Evolutionary conservation across 2,888 invertebrate genomes (phyloP).

Genomic region (Oxycera nigricornis): DNA sequence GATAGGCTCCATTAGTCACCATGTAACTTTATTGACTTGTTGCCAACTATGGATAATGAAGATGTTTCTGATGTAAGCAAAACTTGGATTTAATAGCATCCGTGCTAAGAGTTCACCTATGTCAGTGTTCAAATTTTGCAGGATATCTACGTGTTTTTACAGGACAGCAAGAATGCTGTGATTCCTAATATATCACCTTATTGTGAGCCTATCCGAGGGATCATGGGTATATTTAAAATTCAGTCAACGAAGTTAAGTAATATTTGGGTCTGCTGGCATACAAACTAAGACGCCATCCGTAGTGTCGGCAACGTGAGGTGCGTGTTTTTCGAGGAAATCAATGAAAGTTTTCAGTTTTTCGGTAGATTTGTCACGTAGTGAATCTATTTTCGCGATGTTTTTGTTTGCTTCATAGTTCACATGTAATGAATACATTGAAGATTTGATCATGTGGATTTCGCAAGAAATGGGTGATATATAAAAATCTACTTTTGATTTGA

Average conservation of each 20-base stretch:
- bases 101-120: too few species aligned
- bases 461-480: too few species aligned
- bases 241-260: background rate
- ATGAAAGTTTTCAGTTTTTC: background rate
- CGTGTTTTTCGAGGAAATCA: background rate
- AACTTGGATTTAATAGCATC: background rate
- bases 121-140: background rate
- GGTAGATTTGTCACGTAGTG: background rate
- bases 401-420: background rate
- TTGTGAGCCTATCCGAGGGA: background rate
- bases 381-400: background rate
- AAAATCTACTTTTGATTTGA: too few species aligned
- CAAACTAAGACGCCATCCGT: background rate
- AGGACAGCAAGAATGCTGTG: background rate
- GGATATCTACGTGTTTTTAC: background rate
- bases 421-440: too few species aligned
- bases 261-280: background rate
- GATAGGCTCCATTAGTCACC: conserved; percentile 4
- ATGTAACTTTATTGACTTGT: background rate
- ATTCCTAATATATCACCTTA: background rate
- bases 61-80: conserved; percentile 12
- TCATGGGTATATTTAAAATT: background rate
- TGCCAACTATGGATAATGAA: background rate
- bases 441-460: too few species aligned
- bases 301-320: background rate